Evolutionary conservation across 2,888 invertebrate species (phyloP), one percentile per base, ranked within the genome.

Genomic region (Sphecodes monilicornis): DNA sequence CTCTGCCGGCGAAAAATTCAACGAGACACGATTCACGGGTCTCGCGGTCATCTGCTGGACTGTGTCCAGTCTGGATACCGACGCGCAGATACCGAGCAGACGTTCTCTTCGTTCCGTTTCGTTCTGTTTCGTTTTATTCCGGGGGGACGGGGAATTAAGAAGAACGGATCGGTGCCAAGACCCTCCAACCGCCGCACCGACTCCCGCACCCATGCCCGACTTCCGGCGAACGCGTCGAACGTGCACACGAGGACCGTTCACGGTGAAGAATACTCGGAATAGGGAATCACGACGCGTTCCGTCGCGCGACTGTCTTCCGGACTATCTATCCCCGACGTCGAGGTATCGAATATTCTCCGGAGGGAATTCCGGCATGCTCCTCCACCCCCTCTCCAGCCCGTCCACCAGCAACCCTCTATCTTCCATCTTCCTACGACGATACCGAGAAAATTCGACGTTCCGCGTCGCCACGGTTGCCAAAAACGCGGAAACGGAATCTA

Each of bases 341-440:
- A 13, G 46, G 39, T 46, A 72, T 80, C 76, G 83, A 81, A 83
- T 76, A 69, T 76, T 76, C 57, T 76, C 81, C 50, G 36, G 3
- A 50, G 72, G 72, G 82, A 81, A 73, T 83, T 57, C 26, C 72
- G 6, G 10, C 36, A n/a, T 66, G 76, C 26, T 73, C 32, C 39
- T 73, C 39, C 41, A 80, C 82, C 32, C 46, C n/a, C 36, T 69
- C 13, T 0, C n/a, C 1, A 3, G 39, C 22, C 36, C 16, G 22
- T 39, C 0, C 18, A 18, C 3, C 64, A 1, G 60, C 1, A 11
- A 54, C n/a, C 41, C 16, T 54, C 46, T 57, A 16, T 29, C 64
- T 66, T 32, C 32, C 64, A 66, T 32, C 32, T 22, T 66, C 10
- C 64, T n/a, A 60, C 5, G n/a, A 4, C 36, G 71, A 57, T 50